phyloP scores from a whole-genome alignment of 2,888 invertebrate genomes.

The Eupithecia centaureata region DNA sequence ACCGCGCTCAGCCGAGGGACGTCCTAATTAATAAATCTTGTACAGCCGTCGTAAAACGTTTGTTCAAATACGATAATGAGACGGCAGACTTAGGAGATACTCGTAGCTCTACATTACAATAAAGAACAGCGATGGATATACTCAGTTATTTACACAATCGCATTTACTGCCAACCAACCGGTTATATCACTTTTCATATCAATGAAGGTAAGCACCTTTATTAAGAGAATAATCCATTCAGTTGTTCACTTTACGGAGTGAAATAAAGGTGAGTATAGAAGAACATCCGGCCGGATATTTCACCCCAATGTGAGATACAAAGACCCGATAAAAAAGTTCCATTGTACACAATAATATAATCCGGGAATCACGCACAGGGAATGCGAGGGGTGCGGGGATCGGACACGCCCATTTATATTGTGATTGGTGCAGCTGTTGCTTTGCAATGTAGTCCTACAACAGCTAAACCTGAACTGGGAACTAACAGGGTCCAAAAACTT shows the following conservation, averaged over 20 bases:
- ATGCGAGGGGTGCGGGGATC: slow-evolving; percentile 55
- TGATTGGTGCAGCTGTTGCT: slow-evolving; percentile 83
- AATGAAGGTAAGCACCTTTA: slow-evolving; percentile 41
- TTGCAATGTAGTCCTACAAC: slow-evolving; percentile 63
- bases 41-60: slow-evolving; percentile 32
- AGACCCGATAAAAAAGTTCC: slow-evolving; percentile 78
- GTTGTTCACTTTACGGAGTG: slow-evolving; percentile 71
- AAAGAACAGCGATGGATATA: slow-evolving; percentile 2
- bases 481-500: slow-evolving; percentile 17
- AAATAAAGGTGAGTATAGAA: slow-evolving; percentile 77
- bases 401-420: slow-evolving; percentile 79
- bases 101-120: not conserved
- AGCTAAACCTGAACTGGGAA: slow-evolving; percentile 48
- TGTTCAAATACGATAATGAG: slow-evolving; percentile 32
- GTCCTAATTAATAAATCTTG: slow-evolving; percentile 71
- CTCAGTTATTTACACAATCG: not conserved
- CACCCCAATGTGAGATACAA: slow-evolving; percentile 79
- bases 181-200: slow-evolving; percentile 36
- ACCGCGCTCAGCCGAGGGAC: slow-evolving; percentile 72
- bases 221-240: slow-evolving; percentile 66
- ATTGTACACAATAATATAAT: slow-evolving; percentile 81
- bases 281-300: slow-evolving; percentile 83
- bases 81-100: slow-evolving; percentile 10
- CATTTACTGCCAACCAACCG: slow-evolving; percentile 16
- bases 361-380: slow-evolving; percentile 70